Conservation (phyloP, 2,797 vertebrate genomes). For the Paramormyrops hopkinsi region DNA sequence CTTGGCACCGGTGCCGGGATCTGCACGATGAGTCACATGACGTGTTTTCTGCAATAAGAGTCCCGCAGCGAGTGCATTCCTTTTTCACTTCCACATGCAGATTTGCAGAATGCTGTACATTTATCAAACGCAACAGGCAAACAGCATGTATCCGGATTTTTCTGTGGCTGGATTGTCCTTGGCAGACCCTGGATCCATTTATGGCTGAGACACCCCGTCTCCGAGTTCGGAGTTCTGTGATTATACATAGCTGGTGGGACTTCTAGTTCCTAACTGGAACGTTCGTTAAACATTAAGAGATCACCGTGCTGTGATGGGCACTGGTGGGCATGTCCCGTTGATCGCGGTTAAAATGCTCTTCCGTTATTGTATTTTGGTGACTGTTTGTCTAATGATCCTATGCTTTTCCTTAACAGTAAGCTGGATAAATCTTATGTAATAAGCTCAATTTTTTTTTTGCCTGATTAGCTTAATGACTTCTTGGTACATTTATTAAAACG, state of each 20-base stretch:
- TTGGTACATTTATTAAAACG: not conserved
- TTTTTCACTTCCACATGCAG: not conserved
- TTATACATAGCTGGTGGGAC: not conserved
- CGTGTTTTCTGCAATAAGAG: not conserved
- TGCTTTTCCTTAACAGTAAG: not conserved
- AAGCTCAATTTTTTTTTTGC: not conserved
- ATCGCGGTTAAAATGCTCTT: not conserved
- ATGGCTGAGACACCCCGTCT: not conserved
- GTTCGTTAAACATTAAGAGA: conserved; percentile 25
- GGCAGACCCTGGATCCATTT: not conserved
- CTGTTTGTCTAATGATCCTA: not conserved
- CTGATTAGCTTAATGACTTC: not conserved
- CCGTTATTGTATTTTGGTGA: not conserved
- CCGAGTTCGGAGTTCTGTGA: not conserved
- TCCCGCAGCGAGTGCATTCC: not conserved
- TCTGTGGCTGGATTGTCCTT: not conserved
- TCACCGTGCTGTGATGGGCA: not conserved
- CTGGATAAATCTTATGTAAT: not conserved
- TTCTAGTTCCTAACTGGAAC: not conserved
- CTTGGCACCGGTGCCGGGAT: not conserved
- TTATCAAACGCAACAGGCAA: not conserved
- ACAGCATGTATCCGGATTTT: not conserved
- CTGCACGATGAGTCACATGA: not conserved
- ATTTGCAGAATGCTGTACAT: not conserved
- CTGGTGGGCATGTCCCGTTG: not conserved